Evolutionary conservation across 2,797 vertebrate genomes (phyloP).

Genomic region (Rhynchotus rufescens): DNA sequence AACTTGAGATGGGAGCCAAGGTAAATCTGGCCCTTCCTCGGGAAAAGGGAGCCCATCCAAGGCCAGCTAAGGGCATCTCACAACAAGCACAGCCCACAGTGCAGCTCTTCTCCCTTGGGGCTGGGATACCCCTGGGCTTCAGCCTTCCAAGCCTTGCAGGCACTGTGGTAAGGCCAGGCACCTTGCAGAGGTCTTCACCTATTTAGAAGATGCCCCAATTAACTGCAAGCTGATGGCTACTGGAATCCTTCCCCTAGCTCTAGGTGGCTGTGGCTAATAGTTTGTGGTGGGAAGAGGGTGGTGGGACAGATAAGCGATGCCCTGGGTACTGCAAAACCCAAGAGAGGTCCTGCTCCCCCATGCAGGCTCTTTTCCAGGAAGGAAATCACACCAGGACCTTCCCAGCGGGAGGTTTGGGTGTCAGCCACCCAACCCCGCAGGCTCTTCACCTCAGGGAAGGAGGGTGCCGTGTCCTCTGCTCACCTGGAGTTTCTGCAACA

Average conservation of each 20-base stretch:
- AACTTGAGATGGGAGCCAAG: background rate
- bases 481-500: slow-evolving; percentile 97
- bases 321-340: background rate
- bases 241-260: background rate
- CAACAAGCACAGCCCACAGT: background rate
- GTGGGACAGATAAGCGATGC: background rate
- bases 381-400: background rate
- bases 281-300: background rate
- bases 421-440: background rate
- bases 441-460: accelerated
- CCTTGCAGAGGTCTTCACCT: background rate
- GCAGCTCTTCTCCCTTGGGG: too few relatives aligned
- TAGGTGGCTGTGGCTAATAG: background rate
- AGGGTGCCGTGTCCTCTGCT: background rate
- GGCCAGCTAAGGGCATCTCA: background rate
- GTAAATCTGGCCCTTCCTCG: too few relatives aligned
- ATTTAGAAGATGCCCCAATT: too few relatives aligned
- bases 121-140: too few relatives aligned
- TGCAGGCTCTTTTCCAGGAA: background rate
- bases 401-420: accelerated
- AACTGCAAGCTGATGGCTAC: background rate
- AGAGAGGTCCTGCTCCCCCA: background rate
- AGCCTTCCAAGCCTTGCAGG: background rate
- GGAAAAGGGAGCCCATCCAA: background rate
- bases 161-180: accelerated